Base-by-base conservation (phyloP, 2,113 vertebrate species). In the Martes martes region DNA sequence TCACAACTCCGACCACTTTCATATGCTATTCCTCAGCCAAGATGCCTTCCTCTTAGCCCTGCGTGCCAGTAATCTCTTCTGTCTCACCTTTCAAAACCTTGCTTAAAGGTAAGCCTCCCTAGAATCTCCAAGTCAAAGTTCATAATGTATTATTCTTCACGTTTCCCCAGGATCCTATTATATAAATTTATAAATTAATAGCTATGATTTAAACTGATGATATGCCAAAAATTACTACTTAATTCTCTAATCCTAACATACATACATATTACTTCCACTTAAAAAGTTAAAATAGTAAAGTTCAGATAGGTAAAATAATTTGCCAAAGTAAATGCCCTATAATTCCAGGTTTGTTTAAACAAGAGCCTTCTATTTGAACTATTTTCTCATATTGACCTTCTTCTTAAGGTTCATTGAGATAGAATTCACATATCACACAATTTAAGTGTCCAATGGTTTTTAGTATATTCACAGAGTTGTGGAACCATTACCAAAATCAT, bases 281-380 rank as follows among this genome's bases (percentile, higher is more conserved):
- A 69, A 59, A 73, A 94, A 87, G n/a, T 31, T 90, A 69, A 63
- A 92, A 93, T 74, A 97, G n/a, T 33, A 61, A 94, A 93, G 14
- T 16, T 95, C 28, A 91, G 28, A 82, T 85, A 76, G 76, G 14
- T 76, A 67, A 96, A 91, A 7, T 50, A 87, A 95, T 9, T 50
- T 47, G 15, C 13, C 50, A 78, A 93, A 91, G 50, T n/a, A 55
- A 93, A 96, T 11, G 14, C 2, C 45, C 26, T 59, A 69, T 63
- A 94, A 55, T 59, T 94, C 23, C 84, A 59, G 0, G 11, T 93
- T 73, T 83, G 33, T 39, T 42, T 91, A 88, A 94, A 90, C 19
- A 42, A 94, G 31, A 82, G 15, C 9, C 10, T 94, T 59, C 39
- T 61, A 55, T 84, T 67, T 81, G 7, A 93, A 81, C 9, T 81